Evolutionary conservation across 2,113 vertebrate genomes (phyloP), one percentile per base, ranked within the genome.

Genomic region (Grammomys surdaster): DNA sequence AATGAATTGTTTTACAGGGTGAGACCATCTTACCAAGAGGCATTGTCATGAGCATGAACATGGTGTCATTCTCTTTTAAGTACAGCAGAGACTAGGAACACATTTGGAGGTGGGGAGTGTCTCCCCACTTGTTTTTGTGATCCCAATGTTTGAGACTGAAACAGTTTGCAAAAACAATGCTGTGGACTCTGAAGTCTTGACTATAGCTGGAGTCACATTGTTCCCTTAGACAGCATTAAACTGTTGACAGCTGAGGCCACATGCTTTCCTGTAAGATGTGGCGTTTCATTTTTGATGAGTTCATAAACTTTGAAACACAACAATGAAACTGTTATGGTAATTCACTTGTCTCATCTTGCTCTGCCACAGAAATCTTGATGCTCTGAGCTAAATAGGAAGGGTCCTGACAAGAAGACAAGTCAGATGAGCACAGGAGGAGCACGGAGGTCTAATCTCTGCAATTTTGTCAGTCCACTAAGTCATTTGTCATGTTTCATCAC

Each of bases 401-500:
- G 43, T 40, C 56, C 13, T 14, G 73, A 82, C 56, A 87, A 78
- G 84, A 5, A 81, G 81, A 91, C 76, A 93, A 76, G 69, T 40
- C 0, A 0, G n/a, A 75, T 82, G 56, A 97, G 94, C 84, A 90
- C 58, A 67, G 90, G 56, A 78, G 88, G 65, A 10, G 65, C n/a
- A 1, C 82, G 69, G 80, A 97, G 91, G 73, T 54, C 95, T 96
- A 88, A 82, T 97, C 96, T 98, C 73, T 87, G 70, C 85, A 46
- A 70, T 96, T 94, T 73, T 98, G 56, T 75, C 73, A 76, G 89
- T 72, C 98, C 33, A 14, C 94, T 43, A 12, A 96, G 97, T 96
- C 94, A 96, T 96, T 96, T 97, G 97, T 97, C 97, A 95, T 85
- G 90, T 97, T 93, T 93, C 96, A 97, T 97, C 87, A 60, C 90